Evolutionary conservation across 2,888 invertebrate genomes (phyloP).

Genomic region (Eurytoma californica): DNA sequence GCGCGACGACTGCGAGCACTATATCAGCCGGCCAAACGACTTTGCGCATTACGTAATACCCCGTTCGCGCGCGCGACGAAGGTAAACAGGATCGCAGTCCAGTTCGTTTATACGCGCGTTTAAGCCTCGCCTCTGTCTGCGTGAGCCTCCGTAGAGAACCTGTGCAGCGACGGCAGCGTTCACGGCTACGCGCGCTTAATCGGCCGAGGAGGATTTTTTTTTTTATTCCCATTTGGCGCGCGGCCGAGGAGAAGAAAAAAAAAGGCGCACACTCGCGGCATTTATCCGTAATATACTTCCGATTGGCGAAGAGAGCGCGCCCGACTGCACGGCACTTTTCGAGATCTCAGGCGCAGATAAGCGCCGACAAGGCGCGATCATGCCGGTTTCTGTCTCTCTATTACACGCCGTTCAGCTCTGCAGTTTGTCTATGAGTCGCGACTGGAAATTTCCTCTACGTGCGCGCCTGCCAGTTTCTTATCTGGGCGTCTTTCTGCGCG

Average conservation of each 20-base stretch:
- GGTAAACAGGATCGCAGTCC: slow-evolving; percentile 72
- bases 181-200: neutral
- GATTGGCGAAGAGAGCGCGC: slow-evolving; percentile 59
- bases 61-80: slow-evolving; percentile 68
- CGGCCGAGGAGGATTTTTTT: slow-evolving; percentile 10
- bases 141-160: neutral
- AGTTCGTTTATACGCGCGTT: slow-evolving; percentile 65
- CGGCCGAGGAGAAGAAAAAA: slow-evolving; percentile 16
- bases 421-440: slow-evolving; percentile 23
- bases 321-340: slow-evolving; percentile 61
- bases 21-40: slow-evolving; percentile 67
- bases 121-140: neutral
- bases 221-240: neutral
- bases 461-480: slow-evolving; percentile 38
- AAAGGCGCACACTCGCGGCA: slow-evolving; percentile 51
- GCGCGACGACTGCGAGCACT: slow-evolving; percentile 58
- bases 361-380: slow-evolving; percentile 15
- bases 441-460: slow-evolving; percentile 42
- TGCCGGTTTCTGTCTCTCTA: slow-evolving; percentile 4
- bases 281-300: slow-evolving; percentile 68
- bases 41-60: slow-evolving; percentile 71
- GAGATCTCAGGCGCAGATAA: slow-evolving; percentile 65
- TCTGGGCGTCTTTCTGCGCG: slow-evolving; percentile 16
- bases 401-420: slow-evolving; percentile 12
- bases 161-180: neutral